Evolutionary conservation across 2,888 invertebrate species (phyloP), one percentile per base, ranked within the genome.

Genomic region (Thalpophila matura): DNA sequence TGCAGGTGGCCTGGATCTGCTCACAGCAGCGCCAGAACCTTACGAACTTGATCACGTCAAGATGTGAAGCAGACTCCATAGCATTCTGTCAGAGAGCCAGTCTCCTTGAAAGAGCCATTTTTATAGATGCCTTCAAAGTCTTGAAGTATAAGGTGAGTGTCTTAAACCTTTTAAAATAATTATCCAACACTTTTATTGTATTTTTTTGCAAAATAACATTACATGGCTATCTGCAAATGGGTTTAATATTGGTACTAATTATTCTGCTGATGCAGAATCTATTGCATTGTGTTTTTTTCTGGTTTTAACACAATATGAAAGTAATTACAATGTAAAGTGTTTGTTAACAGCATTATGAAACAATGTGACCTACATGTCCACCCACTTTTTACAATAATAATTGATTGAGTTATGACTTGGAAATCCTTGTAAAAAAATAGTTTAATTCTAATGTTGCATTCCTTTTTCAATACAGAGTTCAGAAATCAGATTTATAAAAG

Each of bases 1-100:
- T 96, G 69, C 97, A 98, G 90, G 96, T 97, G 63, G 97, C 98
- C 31, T 99, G 99, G 98, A 96, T 98, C 66, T 97, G 98, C 67
- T 97, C 97, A 3, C 98, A 98, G 90, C 98, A 99, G 91, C 96
- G 97, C 74, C 96, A 97, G 73, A 98, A 97, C 88, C 95, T 98
- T 24, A 97, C 97, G 74, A 96, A 97, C 80, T 91, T 98, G 80
- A 96, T 98, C 69, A 95, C 97, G 37, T 96, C 98, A 45, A 95
- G 97, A 73, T 96, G 97, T 50, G 98, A 98, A 82, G 96, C 96
- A 49, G 97, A 97, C 22, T 97, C 98, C 2, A 96, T 97, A 18
- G 95, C 96, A 22, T 98, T 97, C 80, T 98, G 97, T 88, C 97
- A 97, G 77, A 95, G 96, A 67, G 89, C 93, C 40, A 94, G 93